Percentiles rank a stretch among this genome's conserved stretches.
Evolutionary conservation across 1,140 invertebrate species (phyloP).

Genomic region (Gerris buenoi): DNA sequence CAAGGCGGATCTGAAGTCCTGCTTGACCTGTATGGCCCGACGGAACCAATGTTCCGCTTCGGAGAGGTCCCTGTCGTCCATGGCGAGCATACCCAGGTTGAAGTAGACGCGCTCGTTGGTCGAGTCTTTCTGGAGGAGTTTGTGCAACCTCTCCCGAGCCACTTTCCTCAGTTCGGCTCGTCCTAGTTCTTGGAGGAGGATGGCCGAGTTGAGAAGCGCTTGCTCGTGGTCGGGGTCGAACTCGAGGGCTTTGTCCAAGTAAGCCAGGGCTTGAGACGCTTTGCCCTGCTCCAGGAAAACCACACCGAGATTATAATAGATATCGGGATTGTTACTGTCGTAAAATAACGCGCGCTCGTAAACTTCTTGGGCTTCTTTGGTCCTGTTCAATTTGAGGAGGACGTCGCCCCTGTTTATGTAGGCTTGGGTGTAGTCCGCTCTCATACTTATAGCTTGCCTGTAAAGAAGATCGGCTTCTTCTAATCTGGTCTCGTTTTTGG

Average conservation of each 20-base stretch:
- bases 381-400: constrained; percentile 85
- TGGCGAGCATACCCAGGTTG: constrained; percentile 88
- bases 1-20: constrained; percentile 77
- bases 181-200: constrained; percentile 77
- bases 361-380: constrained; percentile 85
- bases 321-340: constrained; percentile 88
- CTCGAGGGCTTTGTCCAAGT: constrained; percentile 83
- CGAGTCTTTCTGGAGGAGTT: constrained; percentile 57
- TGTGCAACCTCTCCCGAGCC: constrained; percentile 60
- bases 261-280: constrained; percentile 72
- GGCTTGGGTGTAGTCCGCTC: constrained; percentile 90
- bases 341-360: constrained; percentile 85
- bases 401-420: constrained; percentile 95
- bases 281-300: constrained; percentile 86
- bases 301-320: constrained; percentile 93
- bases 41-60: constrained; percentile 80
- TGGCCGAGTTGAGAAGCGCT: constrained; percentile 86
- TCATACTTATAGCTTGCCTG: constrained; percentile 85
- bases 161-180: constrained; percentile 59
- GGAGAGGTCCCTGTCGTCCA: constrained; percentile 80
- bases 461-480: constrained; percentile 89
- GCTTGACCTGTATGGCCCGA: constrained; percentile 65
- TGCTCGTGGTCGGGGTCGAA: constrained; percentile 89
- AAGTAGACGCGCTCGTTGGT: constrained; percentile 82
- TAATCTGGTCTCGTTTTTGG: constrained; percentile 76